Conservation (phyloP, 2,797 vertebrate species). For the Falco novaeseelandiae region DNA sequence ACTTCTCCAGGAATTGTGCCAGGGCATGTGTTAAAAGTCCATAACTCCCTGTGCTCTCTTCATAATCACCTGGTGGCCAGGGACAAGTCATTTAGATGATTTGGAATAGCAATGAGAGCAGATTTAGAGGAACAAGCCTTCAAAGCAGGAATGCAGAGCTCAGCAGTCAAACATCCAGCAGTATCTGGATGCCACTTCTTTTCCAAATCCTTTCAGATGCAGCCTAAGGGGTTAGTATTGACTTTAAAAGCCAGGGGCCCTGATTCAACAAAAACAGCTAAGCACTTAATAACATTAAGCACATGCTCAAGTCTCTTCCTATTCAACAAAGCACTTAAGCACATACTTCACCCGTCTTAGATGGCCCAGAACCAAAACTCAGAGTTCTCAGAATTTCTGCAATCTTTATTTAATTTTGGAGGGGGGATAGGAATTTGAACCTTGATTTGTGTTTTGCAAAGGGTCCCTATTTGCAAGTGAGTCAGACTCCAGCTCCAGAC, state of each 20-base stretch:
- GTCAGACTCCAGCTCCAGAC: slow-evolving; percentile 4
- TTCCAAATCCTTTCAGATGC: slow-evolving; percentile 47
- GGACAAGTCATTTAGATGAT: not conserved
- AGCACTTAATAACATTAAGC: slow-evolving; percentile 67
- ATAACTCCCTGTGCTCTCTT: not conserved
- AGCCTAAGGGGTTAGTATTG: slow-evolving; percentile 34
- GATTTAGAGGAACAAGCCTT: not conserved
- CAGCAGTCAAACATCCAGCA: slow-evolving; percentile 29
- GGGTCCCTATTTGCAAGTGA: slow-evolving; percentile 13
- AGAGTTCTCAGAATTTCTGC: not conserved
- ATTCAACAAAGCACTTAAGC: slow-evolving; percentile 47
- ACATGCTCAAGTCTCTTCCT: slow-evolving; percentile 47
- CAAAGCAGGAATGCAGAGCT: slow-evolving; percentile 46
- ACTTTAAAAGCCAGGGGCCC: slow-evolving; percentile 33
- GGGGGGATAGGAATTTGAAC: slow-evolving; percentile 14
- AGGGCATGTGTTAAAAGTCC: not conserved
- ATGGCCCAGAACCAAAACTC: slow-evolving; percentile 37
- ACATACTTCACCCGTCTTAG: slow-evolving; percentile 9
- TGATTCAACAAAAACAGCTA: slow-evolving; percentile 51
- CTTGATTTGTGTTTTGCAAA: not conserved
- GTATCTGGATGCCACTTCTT: slow-evolving; percentile 36
- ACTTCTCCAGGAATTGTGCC: not conserved
- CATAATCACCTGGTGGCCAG: not conserved
- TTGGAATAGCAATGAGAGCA: not conserved
- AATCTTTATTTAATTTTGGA: not conserved